Conservation (phyloP, 2,888 invertebrate species). For the Epistrophe eligans region DNA sequence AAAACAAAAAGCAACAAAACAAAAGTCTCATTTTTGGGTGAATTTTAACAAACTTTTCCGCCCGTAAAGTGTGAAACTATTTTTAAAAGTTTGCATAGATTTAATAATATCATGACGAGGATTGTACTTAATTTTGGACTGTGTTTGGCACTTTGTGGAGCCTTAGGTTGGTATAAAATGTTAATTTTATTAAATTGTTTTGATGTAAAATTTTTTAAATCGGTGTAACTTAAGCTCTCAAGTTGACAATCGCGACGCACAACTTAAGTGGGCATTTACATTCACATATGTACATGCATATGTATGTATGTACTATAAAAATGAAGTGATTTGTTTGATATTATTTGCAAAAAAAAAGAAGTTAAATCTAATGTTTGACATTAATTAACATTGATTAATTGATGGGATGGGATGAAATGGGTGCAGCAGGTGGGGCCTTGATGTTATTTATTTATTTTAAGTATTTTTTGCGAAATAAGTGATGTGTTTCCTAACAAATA, state of each 20-base stretch:
- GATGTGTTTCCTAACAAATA: neutral
- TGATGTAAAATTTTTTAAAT: neutral
- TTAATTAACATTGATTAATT: constrained; percentile 26
- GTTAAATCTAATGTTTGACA: constrained; percentile 35
- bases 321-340: constrained; percentile 19
- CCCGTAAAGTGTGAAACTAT: constrained; percentile 54
- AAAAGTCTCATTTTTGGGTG: constrained; percentile 55
- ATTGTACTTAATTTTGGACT: constrained; percentile 65
- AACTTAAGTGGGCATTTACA: constrained; percentile 7
- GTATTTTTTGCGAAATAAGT: constrained; percentile 4
- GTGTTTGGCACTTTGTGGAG: constrained; percentile 67
- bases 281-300: too few relatives aligned
- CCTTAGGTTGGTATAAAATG: constrained; percentile 66
- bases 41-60: constrained; percentile 51
- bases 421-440: constrained; percentile 32
- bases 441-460: constrained; percentile 24
- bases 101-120: constrained; percentile 45
- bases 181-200: constrained; percentile 46
- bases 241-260: neutral
- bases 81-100: constrained; percentile 34
- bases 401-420: constrained; percentile 37
- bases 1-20: constrained; percentile 15
- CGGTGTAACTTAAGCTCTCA: neutral
- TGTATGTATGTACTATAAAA: neutral
- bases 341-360: constrained; percentile 26